These are phyloP conservation scores for Phaenicophaeus curvirostris DNA, from an alignment of 2,797 vertebrate genomes.

Conservation along the genomic window DNA sequence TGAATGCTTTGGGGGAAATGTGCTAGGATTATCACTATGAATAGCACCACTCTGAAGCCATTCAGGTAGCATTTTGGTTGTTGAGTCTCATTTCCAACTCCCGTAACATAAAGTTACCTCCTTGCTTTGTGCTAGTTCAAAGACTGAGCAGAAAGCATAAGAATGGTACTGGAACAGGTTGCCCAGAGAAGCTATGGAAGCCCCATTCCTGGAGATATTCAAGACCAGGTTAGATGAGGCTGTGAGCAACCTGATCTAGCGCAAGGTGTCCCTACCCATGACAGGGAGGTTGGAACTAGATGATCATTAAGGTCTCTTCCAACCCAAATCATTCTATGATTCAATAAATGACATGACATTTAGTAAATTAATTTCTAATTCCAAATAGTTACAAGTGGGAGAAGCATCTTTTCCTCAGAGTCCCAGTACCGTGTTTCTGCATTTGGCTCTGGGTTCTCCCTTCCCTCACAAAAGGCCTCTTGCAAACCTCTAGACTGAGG, in stretches of 20 bases:
- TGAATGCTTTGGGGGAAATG: not conserved
- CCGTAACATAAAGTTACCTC: not conserved
- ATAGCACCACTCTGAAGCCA: not conserved
- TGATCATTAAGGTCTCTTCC: too few relatives aligned
- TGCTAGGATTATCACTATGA: not conserved
- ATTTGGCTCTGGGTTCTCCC: not conserved
- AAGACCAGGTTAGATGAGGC: too few relatives aligned
- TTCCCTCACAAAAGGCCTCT: fast-evolving
- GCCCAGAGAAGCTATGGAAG: too few relatives aligned
- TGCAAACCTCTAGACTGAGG: fast-evolving
- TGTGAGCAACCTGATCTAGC: too few relatives aligned
- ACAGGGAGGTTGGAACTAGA: too few relatives aligned
- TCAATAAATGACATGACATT: fast-evolving
- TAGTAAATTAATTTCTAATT: not conserved
- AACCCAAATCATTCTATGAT: too few relatives aligned
- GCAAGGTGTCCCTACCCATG: too few relatives aligned
- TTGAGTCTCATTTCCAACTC: not conserved
- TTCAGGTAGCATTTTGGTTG: not conserved
- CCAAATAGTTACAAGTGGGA: not conserved
- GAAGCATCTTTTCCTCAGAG: not conserved
- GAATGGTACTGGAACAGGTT: not conserved
- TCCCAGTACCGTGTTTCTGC: not conserved
- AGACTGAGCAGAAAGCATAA: not conserved
- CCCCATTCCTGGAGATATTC: too few relatives aligned
- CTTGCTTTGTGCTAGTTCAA: not conserved